Evolutionary conservation across 2,888 invertebrate genomes (phyloP).

Genomic region (Drosophila robusta): DNA sequence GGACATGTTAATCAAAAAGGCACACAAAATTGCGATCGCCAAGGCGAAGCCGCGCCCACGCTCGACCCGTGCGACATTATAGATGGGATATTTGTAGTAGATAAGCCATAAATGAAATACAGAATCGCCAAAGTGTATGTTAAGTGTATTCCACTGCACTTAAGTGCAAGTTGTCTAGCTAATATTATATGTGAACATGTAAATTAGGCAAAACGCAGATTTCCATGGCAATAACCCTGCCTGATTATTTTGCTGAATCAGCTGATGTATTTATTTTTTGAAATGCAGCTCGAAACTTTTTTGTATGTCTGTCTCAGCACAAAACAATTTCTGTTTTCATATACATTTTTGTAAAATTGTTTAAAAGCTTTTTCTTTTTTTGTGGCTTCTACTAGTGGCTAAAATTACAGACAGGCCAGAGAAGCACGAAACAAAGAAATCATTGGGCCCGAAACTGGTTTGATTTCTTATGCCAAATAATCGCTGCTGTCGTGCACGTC

Average conservation of each 20-base stretch:
- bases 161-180: slow-evolving; percentile 37
- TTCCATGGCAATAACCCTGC: slow-evolving; percentile 58
- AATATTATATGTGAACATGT: slow-evolving; percentile 34
- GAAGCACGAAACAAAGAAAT: slow-evolving; percentile 17
- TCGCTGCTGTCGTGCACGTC: slow-evolving; percentile 6
- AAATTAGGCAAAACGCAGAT: slow-evolving; percentile 43
- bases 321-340: slow-evolving; percentile 24
- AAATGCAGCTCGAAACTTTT: slow-evolving; percentile 3
- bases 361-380: slow-evolving; percentile 22
- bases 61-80: slow-evolving; percentile 15
- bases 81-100: slow-evolving; percentile 13
- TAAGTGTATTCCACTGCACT: neutral
- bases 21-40: slow-evolving; percentile 51
- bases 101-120: slow-evolving; percentile 2
- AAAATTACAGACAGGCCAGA: slow-evolving; percentile 22
- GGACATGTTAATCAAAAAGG: slow-evolving; percentile 51
- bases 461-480: slow-evolving; percentile 35
- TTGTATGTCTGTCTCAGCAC: slow-evolving; percentile 33
- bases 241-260: slow-evolving; percentile 37
- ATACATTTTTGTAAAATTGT: slow-evolving; percentile 20
- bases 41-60: slow-evolving; percentile 65
- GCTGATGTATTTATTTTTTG: slow-evolving; percentile 12
- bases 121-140: no score
- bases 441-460: slow-evolving; percentile 41
- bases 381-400: slow-evolving; percentile 14